These are phyloP conservation scores for Rhineura floridana DNA, from an alignment of 2,113 vertebrate species.

Conservation along the genomic window DNA sequence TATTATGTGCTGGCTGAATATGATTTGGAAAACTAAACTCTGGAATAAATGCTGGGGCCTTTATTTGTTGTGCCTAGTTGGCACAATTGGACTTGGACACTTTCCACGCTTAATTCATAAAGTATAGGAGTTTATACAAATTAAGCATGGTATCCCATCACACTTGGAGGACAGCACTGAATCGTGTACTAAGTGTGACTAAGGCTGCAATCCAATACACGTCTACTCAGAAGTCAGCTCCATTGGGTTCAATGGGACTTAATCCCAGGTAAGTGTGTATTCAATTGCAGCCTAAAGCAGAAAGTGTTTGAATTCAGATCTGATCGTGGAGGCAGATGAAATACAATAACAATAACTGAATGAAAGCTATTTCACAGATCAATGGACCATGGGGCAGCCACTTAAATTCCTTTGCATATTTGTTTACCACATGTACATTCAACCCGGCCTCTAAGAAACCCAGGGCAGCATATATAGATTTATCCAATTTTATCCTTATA, in stretches of 20 bases:
- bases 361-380: not conserved
- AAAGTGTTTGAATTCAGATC: not conserved
- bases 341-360: not conserved
- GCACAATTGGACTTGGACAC: not conserved
- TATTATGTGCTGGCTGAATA: not conserved
- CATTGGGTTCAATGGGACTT: too few species aligned
- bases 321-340: not conserved
- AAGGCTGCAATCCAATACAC: too few species aligned
- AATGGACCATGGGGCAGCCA: not conserved
- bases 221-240: too few species aligned
- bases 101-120: not conserved
- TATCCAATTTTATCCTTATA: too few species aligned
- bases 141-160: not conserved
- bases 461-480: too few species aligned
- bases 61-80: not conserved
- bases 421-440: too few species aligned
- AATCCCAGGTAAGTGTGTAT: too few species aligned
- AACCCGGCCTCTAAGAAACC: too few species aligned
- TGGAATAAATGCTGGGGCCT: not conserved
- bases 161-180: too few species aligned
- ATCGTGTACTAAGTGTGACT: not conserved
- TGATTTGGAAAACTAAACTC: not conserved
- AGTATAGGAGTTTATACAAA: not conserved
- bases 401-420: too few species aligned
- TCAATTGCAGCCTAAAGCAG: too few species aligned